Percentiles rank a stretch among this genome's conserved stretches.
Evolutionary conservation across 2,888 invertebrate genomes (phyloP).

Genomic region (Zaprionus lineosus): DNA sequence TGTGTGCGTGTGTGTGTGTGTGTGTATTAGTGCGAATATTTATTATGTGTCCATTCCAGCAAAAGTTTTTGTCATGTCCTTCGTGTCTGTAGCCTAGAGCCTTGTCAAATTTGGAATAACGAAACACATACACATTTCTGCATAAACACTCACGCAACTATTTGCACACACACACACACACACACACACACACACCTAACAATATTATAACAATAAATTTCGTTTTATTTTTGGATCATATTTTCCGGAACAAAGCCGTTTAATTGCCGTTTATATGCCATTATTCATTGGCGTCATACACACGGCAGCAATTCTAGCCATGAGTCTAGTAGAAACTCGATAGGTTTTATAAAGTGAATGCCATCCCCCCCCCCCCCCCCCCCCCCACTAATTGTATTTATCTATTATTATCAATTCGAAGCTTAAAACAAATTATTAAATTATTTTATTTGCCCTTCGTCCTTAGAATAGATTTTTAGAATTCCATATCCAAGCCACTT

Average conservation of each 20-base stretch:
- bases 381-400: too few species aligned
- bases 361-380: too few species aligned
- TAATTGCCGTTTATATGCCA: constrained; percentile 20
- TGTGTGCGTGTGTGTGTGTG: neutral
- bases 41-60: constrained; percentile 44
- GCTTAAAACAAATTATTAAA: too few species aligned
- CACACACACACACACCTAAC: too few species aligned
- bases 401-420: too few species aligned
- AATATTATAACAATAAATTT: constrained; percentile 58
- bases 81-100: constrained; percentile 22
- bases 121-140: neutral
- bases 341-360: too few species aligned
- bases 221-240: constrained; percentile 44
- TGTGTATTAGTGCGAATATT: constrained; percentile 27
- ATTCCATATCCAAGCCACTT: too few species aligned
- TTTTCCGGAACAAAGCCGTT: constrained; percentile 18
- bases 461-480: too few species aligned
- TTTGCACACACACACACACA: neutral
- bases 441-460: too few species aligned
- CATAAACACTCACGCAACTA: constrained; percentile 1
- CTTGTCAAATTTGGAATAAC: neutral
- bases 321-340: too few species aligned
- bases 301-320: too few species aligned
- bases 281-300: too few species aligned
- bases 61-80: constrained; percentile 29